Evolutionary conservation across 92 coral and sea anemone species (phyloP).

Genomic region (Porites evermanni): DNA sequence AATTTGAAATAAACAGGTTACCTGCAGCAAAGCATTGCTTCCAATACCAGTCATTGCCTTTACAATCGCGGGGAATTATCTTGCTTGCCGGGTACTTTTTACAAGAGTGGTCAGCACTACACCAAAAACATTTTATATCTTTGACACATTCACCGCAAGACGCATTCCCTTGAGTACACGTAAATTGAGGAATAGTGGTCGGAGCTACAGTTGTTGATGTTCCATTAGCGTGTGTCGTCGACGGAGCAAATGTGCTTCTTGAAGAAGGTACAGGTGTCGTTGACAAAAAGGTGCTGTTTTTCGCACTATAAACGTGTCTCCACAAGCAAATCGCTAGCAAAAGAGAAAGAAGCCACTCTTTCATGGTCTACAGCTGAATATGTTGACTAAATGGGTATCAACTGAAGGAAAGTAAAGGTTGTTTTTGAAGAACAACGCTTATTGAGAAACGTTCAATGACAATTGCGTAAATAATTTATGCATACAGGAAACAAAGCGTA

Average conservation of each 20-base stretch:
- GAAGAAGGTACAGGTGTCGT: constrained; percentile 30
- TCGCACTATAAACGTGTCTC: neutral
- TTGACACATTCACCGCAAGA: constrained; percentile 81
- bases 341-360: constrained; percentile 1
- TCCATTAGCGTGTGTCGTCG: constrained; percentile 16
- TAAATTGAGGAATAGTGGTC: constrained; percentile 51
- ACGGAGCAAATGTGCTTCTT: neutral
- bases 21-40: constrained; percentile 90
- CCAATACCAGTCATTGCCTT: constrained; percentile 92
- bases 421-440: neutral
- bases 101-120: constrained; percentile 73
- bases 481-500: constrained; percentile 18
- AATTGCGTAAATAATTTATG: constrained; percentile 24
- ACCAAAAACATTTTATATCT: constrained; percentile 82
- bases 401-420: neutral
- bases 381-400: neutral
- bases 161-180: constrained; percentile 68
- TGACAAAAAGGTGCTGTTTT: constrained; percentile 1
- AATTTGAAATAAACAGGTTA: neutral
- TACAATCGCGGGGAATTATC: constrained; percentile 77
- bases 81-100: constrained; percentile 58
- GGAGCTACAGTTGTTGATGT: constrained; percentile 36
- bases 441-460: neutral
- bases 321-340: constrained; percentile 7
- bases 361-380: neutral